These are phyloP conservation scores for Suncus etruscus DNA, from an alignment of 2,113 vertebrate genomes.

Conservation along the genomic window DNA sequence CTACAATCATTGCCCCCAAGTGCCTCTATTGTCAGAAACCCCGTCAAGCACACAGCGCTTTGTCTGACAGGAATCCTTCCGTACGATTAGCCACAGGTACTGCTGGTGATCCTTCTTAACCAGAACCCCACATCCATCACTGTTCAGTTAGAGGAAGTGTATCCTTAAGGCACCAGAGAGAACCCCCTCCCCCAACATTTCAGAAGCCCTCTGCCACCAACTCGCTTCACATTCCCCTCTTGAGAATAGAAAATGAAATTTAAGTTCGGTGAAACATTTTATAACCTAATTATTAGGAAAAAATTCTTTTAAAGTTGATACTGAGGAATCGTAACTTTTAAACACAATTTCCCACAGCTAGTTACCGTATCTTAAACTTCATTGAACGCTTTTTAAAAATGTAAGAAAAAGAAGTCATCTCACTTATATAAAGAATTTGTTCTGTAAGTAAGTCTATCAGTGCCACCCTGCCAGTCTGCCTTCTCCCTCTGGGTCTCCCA, in stretches of 20 bases:
- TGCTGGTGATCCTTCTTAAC: slow-evolving; percentile 25
- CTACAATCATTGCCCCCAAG: too few relatives aligned
- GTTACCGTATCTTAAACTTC: slow-evolving; percentile 14
- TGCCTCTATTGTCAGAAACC: too few relatives aligned
- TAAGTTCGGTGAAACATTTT: slow-evolving; percentile 43
- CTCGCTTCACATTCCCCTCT: not conserved
- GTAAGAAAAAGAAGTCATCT: slow-evolving; percentile 9
- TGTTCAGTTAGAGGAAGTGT: slow-evolving; percentile 5
- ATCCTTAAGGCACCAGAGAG: not conserved
- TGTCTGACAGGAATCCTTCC: not conserved
- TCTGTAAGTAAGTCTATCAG: slow-evolving; percentile 59
- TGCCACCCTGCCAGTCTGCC: not conserved
- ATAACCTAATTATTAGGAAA: slow-evolving; percentile 55
- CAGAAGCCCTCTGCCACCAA: slow-evolving; percentile 3
- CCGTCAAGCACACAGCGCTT: not conserved
- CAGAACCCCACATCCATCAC: not conserved
- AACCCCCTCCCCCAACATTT: not conserved
- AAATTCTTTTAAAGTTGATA: slow-evolving; percentile 48
- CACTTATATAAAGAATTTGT: slow-evolving; percentile 55
- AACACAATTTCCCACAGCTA: not conserved
- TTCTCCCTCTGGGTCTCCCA: too few relatives aligned
- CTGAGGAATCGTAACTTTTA: not conserved
- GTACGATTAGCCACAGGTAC: not conserved
- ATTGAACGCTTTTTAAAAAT: slow-evolving; percentile 49
- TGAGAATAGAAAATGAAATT: slow-evolving; percentile 49